A percentile compares a stretch with the other conserved stretches of the same genome.
Evolutionary conservation across 2,797 vertebrate genomes (phyloP).

Genomic region (Cercopithecus mitis): DNA sequence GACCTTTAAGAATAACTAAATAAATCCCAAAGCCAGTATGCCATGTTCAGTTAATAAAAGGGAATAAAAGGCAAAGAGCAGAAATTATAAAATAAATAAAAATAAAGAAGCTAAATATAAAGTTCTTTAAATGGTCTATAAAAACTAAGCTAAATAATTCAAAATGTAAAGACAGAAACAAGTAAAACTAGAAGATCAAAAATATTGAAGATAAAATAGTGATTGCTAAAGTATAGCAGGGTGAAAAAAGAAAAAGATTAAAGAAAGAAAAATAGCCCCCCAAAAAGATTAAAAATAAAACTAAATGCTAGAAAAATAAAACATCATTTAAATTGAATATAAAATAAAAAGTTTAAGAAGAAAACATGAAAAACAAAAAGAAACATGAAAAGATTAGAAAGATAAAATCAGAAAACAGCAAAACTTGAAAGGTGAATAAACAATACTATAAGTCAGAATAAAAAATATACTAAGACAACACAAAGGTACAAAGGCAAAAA

Average conservation of each 20-base stretch:
- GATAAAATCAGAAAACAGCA: slow-evolving; percentile 7
- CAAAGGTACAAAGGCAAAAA: background rate
- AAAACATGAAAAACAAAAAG: background rate
- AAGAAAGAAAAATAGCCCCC: background rate
- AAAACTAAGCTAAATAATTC: background rate
- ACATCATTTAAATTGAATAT: background rate
- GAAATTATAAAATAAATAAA: slow-evolving; percentile 21
- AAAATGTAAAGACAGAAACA: slow-evolving; percentile 9
- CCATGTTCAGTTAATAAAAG: background rate
- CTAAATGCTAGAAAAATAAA: slow-evolving; percentile 19
- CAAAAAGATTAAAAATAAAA: slow-evolving; percentile 11
- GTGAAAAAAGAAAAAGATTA: background rate
- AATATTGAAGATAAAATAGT: background rate
- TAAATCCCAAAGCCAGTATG: background rate
- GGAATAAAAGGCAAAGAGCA: background rate
- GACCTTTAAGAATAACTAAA: background rate
- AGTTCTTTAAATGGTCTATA: background rate
- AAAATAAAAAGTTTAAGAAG: slow-evolving; percentile 31
- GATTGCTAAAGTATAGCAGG: background rate
- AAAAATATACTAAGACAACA: background rate
- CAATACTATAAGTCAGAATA: background rate
- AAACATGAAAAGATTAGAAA: slow-evolving; percentile 12
- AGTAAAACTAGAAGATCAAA: slow-evolving; percentile 15
- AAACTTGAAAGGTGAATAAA: slow-evolving; percentile 8
- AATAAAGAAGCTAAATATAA: background rate